phyloP scores from a whole-genome alignment of 2,113 vertebrate species.

The Propithecus coquereli region DNA sequence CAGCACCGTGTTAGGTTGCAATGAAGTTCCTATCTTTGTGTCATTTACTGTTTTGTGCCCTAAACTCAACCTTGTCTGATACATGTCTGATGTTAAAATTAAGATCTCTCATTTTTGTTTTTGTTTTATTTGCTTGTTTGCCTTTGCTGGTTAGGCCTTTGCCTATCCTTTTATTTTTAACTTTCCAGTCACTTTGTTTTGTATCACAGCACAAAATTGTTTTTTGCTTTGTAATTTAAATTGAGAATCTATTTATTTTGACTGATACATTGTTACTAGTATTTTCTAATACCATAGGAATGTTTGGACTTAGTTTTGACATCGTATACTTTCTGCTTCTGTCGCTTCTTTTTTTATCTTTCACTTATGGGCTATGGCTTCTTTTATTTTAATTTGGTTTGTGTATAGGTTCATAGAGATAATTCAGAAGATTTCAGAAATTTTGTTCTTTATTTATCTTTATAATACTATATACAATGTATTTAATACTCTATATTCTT shows the following conservation, averaged over 20 bases:
- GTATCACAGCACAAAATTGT: background rate
- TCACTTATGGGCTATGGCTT: background rate
- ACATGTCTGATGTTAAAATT: background rate
- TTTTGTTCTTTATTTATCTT: slow-evolving; percentile 2
- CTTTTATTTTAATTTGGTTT: background rate
- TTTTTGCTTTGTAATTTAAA: slow-evolving; percentile 2
- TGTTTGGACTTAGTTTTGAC: background rate
- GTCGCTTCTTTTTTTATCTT: background rate
- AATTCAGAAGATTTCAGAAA: background rate
- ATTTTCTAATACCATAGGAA: background rate
- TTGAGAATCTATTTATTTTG: background rate
- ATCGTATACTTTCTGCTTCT: slow-evolving; percentile 13
- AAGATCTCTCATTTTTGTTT: background rate
- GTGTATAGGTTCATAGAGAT: background rate
- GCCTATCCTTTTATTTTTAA: background rate
- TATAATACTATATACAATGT: background rate
- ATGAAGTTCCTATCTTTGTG: background rate
- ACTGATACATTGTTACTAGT: background rate
- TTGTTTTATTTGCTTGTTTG: background rate
- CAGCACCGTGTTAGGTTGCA: background rate
- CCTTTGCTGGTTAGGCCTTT: background rate
- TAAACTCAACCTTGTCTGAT: background rate
- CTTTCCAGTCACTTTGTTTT: background rate
- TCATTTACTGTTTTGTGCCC: background rate
- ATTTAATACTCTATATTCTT: background rate